A percentile compares a stretch with the other conserved stretches of the same genome.
Evolutionary conservation across 2,888 invertebrate genomes (phyloP).

Genomic region (Drosophila merina): DNA sequence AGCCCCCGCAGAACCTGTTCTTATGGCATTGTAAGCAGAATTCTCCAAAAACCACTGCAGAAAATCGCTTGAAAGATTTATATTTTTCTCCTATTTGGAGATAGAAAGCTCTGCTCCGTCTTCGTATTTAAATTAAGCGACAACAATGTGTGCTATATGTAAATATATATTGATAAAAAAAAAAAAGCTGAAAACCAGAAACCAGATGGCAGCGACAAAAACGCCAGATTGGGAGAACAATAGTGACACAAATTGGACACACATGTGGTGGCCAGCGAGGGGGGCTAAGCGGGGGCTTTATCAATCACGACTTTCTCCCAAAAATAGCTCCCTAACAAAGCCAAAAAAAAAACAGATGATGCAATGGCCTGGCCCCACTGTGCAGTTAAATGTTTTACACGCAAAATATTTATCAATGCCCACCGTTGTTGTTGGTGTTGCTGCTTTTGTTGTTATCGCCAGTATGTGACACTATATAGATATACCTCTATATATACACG

Average conservation of each 20-base stretch:
- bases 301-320: constrained; percentile 44
- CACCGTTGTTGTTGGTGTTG: constrained; percentile 51
- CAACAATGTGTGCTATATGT: constrained; percentile 27
- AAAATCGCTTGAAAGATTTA: not conserved
- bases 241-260: constrained; percentile 41
- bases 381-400: constrained; percentile 69
- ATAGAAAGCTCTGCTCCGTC: constrained; percentile 28
- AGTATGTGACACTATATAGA: constrained; percentile 16
- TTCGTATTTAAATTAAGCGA: constrained; percentile 30
- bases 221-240: constrained; percentile 27
- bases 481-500: constrained; percentile 2
- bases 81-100: constrained; percentile 7
- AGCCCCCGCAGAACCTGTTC: not conserved
- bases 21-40: not conserved
- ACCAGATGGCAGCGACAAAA: constrained; percentile 33
- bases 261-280: not conserved
- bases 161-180: not conserved
- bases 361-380: constrained; percentile 53
- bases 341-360: constrained; percentile 13
- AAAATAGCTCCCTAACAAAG: constrained; percentile 19
- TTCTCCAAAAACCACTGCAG: not conserved
- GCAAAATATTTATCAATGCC: constrained; percentile 68
- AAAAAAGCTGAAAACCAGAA: constrained; percentile 17
- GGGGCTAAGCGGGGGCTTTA: constrained; percentile 17
- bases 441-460: constrained; percentile 24